phyloP scores from a whole-genome alignment of 2,888 invertebrate genomes.

The Pammene fasciana region DNA sequence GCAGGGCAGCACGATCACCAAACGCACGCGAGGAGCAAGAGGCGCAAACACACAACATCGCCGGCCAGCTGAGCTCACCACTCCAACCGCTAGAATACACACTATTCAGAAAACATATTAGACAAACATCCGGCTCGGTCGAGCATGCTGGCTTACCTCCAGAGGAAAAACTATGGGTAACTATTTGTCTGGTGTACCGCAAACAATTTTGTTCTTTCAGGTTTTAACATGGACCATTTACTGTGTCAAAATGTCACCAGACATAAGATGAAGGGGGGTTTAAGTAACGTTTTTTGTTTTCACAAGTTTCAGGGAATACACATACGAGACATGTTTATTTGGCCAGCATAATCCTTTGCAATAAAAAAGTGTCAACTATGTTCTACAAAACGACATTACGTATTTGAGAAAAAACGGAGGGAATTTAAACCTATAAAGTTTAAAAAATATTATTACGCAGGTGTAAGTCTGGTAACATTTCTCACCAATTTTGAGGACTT shows the following conservation, averaged over 20 bases:
- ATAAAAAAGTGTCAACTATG: background rate
- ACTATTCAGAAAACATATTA: conserved; percentile 41
- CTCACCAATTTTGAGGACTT: background rate
- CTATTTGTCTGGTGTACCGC: conserved; percentile 38
- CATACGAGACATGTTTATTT: background rate
- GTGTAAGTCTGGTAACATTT: conserved; percentile 24
- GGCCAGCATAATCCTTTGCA: background rate
- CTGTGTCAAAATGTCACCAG: conserved; percentile 24
- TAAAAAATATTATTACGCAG: background rate
- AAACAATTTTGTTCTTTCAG: background rate
- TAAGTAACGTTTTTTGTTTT: background rate
- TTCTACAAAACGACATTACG: too few relatives aligned
- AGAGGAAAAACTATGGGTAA: conserved; percentile 13
- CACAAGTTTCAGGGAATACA: background rate
- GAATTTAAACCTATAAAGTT: background rate
- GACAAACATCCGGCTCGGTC: conserved; percentile 22
- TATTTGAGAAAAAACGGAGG: too few relatives aligned
- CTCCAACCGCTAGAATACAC: conserved; percentile 43
- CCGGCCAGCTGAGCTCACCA: conserved; percentile 79
- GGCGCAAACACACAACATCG: conserved; percentile 78
- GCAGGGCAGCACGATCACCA: conserved; percentile 68
- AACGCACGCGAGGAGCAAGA: conserved; percentile 66
- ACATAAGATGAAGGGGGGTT: background rate
- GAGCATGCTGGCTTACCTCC: conserved; percentile 40
- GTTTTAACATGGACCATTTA: background rate